Conservation (phyloP, 2,113 vertebrate genomes). For the Crotalus helleri region DNA sequence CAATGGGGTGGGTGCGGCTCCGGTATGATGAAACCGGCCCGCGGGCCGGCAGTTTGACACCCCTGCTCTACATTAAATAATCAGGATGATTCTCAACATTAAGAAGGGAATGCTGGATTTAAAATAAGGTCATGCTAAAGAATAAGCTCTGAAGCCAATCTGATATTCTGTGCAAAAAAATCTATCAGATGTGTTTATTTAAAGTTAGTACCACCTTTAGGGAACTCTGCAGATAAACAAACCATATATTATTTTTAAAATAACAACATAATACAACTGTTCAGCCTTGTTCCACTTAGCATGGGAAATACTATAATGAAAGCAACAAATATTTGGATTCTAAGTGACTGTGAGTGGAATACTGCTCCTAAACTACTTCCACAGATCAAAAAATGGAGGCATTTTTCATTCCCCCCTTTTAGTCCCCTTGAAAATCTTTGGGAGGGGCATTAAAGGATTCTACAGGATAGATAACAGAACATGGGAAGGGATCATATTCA, state of each 20-base stretch:
- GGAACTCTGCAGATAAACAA: neutral
- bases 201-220: neutral
- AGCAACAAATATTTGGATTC: neutral
- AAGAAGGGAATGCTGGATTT: neutral
- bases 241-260: slow-evolving; percentile 37
- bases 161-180: slow-evolving; percentile 14
- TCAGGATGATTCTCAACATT: neutral
- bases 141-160: neutral
- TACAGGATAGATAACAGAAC: neutral
- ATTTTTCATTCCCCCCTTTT: neutral
- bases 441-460: neutral
- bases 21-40: too few species aligned
- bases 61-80: neutral
- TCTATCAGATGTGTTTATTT: neutral
- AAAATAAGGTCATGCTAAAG: slow-evolving; percentile 19
- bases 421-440: neutral
- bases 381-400: neutral
- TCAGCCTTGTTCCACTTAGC: slow-evolving; percentile 22
- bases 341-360: neutral
- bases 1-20: too few species aligned
- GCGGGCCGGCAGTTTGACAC: too few species aligned
- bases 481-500: neutral
- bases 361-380: neutral
- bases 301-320: neutral
- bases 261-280: slow-evolving; percentile 20